Conservation (phyloP, 64 coral and sea anemone species). For the Hydrozoanthus tunicans region DNA sequence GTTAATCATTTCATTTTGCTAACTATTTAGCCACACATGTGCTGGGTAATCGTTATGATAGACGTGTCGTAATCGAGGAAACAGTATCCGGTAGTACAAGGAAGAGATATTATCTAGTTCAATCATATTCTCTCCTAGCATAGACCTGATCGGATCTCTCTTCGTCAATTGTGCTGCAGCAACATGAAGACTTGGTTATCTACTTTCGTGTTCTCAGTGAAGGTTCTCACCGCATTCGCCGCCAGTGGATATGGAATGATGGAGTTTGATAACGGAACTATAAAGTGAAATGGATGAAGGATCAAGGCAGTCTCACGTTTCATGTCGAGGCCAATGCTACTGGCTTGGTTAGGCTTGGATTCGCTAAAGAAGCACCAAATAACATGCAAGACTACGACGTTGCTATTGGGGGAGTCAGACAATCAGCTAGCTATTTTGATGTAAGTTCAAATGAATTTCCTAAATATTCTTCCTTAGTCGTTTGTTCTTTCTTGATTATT, state of each 20-base stretch:
- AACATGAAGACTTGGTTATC: neutral
- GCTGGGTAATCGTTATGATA: too few relatives aligned
- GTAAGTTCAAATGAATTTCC: neutral
- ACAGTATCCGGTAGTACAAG: too few relatives aligned
- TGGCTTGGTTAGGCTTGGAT: constrained; percentile 8
- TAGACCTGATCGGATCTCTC: neutral
- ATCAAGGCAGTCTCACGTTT: neutral
- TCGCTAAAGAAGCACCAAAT: neutral
- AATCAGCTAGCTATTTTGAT: neutral
- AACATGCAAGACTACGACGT: neutral
- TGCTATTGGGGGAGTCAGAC: neutral
- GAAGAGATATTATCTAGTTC: too few relatives aligned
- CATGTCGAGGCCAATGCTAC: neutral
- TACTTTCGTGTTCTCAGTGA: neutral
- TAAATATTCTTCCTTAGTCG: too few relatives aligned
- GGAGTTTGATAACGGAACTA: neutral
- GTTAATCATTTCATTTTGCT: too few relatives aligned
- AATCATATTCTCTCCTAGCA: neutral
- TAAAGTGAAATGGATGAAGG: neutral
- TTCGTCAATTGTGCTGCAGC: neutral
- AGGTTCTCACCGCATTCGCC: neutral
- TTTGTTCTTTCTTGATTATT: too few relatives aligned
- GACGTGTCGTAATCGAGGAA: too few relatives aligned
- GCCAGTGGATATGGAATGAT: neutral
- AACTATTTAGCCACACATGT: too few relatives aligned